Evolutionary conservation across 2,113 vertebrate genomes (phyloP).

Genomic region (Hyperopisus bebe): DNA sequence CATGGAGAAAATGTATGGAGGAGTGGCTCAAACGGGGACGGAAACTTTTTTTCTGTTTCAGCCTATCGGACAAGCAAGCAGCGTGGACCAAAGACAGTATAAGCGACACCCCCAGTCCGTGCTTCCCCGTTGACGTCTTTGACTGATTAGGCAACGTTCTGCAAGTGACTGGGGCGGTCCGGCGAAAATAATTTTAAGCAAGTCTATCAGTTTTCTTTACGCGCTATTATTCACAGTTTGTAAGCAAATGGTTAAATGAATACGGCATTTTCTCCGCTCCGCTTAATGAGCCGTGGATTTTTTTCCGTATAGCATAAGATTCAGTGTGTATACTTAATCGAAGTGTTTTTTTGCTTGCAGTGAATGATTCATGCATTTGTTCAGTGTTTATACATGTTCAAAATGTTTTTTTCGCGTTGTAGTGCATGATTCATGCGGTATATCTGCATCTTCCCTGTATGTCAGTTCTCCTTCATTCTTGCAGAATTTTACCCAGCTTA

Average conservation of each 20-base stretch:
- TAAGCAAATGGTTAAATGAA: not conserved
- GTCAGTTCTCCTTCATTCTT: not conserved
- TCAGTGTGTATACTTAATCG: not conserved
- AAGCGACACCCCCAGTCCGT: not conserved
- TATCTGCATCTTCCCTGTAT: not conserved
- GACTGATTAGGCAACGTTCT: not conserved
- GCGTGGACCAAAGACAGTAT: not conserved
- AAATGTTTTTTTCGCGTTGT: not conserved
- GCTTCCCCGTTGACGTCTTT: not conserved
- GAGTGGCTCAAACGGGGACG: slow-evolving; percentile 49
- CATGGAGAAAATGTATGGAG: slow-evolving; percentile 40
- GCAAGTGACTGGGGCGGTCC: not conserved
- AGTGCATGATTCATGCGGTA: not conserved
- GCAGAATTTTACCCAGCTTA: not conserved
- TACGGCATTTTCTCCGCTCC: not conserved
- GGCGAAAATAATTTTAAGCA: not conserved
- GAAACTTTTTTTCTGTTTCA: slow-evolving; percentile 29
- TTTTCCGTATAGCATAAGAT: not conserved
- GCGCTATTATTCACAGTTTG: not conserved
- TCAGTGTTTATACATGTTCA: not conserved
- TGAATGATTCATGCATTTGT: not conserved
- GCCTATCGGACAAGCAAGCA: slow-evolving; percentile 46
- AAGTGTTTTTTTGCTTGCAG: not conserved
- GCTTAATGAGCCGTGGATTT: not conserved
- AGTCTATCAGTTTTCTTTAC: not conserved